Conservation (phyloP, 2,113 vertebrate genomes). For the Mesoclemmys tuberculata region DNA sequence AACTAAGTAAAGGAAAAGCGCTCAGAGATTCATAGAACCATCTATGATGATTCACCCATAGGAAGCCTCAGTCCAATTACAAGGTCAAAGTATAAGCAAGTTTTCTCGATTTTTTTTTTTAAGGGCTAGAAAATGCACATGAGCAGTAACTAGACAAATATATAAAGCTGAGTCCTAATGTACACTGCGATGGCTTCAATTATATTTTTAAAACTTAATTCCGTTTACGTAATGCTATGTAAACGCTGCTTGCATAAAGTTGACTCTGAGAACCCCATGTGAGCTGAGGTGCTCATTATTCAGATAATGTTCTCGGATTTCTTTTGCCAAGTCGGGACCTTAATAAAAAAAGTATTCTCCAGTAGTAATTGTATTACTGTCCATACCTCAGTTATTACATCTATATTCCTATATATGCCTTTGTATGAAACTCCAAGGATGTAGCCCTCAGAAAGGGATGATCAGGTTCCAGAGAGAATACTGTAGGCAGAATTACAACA, state of each 20-base stretch:
- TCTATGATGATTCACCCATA: not conserved
- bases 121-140: not conserved
- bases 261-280: not conserved
- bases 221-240: not conserved
- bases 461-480: not conserved
- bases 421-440: not conserved
- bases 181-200: not conserved
- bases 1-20: not conserved
- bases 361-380: not conserved
- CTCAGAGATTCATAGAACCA: not conserved
- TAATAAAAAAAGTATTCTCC: not conserved
- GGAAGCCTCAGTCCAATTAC: not conserved
- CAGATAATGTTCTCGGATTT: not conserved
- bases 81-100: not conserved
- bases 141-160: accelerated
- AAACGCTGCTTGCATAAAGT: too few species aligned
- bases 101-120: not conserved
- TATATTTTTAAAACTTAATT: not conserved
- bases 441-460: not conserved
- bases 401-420: not conserved
- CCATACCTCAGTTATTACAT: not conserved
- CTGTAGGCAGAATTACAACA: not conserved
- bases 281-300: not conserved
- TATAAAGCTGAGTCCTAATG: not conserved
- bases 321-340: not conserved